Evolutionary conservation across 1,140 invertebrate genomes (phyloP), one percentile per base, ranked within the genome.

Genomic region (Philopotamus ludificatus): DNA sequence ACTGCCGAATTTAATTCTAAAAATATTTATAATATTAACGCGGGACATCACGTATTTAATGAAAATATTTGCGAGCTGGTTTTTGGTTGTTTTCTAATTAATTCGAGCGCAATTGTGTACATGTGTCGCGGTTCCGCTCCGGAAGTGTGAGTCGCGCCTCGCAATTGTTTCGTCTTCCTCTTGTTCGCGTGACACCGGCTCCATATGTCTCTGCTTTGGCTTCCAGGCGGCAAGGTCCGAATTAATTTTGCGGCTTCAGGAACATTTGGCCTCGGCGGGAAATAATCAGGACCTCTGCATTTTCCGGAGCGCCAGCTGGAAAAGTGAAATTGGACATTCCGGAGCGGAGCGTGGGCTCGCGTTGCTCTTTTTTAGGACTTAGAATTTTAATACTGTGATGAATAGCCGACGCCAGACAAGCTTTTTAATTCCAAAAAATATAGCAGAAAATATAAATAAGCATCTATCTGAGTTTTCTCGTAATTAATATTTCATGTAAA

Each of bases 151-250:
- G n/a, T 25, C 55, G 23, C 44, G 22, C 63, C 63, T 51, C 21
- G 26, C 45, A 41, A 59, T 58, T 65, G 63, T 65, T 65, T 60
- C 39, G 23, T 54, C 42, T 39, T 21, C 62, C 16, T 55, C 62
- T 64, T 64, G 12, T 25, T 15, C 4, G 21, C 18, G 53, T 44
- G 21, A 50, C 3, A 26, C 20, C 3, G 15, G 18, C 8, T 47
- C 44, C 18, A 20, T 20, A 20, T 47, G 44, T 47, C 18, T 47
- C 18, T 16, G 44, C 8, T 47, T 47, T 16, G 44, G 44, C 18
- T 4, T 7, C 8, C 4, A 34, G 28, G 28, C 28, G 28, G 28
- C 28, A 34, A 12, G 12, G 28, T 34, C 28, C 28, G 53, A 57
- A 57, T 57, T 57, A 57, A 57, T 57, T 57, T 57, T 42, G 53